A percentile compares a stretch with the other conserved stretches of the same genome.
These are phyloP conservation scores for Dicycla oo DNA, from an alignment of 2,888 invertebrate species.

Conservation along the genomic window DNA sequence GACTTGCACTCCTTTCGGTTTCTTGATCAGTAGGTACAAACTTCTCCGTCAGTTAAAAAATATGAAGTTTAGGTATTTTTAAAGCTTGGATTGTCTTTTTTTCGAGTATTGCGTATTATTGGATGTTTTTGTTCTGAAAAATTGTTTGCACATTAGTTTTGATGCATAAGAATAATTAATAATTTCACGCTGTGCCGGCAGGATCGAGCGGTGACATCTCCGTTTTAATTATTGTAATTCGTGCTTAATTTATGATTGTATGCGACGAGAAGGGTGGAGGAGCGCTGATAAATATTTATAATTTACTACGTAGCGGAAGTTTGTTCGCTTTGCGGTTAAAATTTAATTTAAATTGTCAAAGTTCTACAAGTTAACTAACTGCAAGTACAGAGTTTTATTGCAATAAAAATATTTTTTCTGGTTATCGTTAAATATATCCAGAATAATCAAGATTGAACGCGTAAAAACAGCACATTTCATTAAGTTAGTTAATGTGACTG, in stretches of 20 bases:
- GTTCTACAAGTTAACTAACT: constrained; percentile 27
- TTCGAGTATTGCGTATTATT: constrained; percentile 70
- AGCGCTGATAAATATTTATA: constrained; percentile 63
- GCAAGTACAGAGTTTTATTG: constrained; percentile 15
- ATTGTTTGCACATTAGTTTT: constrained; percentile 59
- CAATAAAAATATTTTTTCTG: constrained; percentile 10
- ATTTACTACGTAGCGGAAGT: constrained; percentile 57
- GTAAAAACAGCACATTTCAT: constrained; percentile 9
- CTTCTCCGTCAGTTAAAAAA: constrained; percentile 52
- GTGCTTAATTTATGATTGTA: constrained; percentile 62
- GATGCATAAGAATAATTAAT: constrained; percentile 26
- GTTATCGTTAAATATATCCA: not conserved
- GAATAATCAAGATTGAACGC: constrained; percentile 1
- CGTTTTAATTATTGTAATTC: constrained; percentile 61
- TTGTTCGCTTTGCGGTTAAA: constrained; percentile 50
- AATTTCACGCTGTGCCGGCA: constrained; percentile 48
- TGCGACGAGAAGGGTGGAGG: constrained; percentile 69
- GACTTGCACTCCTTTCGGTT: constrained; percentile 35
- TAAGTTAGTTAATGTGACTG: not conserved
- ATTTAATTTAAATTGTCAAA: constrained; percentile 44
- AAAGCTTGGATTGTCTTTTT: constrained; percentile 74
- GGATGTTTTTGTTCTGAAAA: constrained; percentile 75
- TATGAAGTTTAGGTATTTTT: constrained; percentile 67
- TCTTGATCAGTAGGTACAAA: constrained; percentile 26
- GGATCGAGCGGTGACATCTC: constrained; percentile 71